Percentiles rank a stretch among this genome's conserved stretches.
phyloP scores from a whole-genome alignment of 2,888 invertebrate genomes.

The Linyphia triangularis region DNA sequence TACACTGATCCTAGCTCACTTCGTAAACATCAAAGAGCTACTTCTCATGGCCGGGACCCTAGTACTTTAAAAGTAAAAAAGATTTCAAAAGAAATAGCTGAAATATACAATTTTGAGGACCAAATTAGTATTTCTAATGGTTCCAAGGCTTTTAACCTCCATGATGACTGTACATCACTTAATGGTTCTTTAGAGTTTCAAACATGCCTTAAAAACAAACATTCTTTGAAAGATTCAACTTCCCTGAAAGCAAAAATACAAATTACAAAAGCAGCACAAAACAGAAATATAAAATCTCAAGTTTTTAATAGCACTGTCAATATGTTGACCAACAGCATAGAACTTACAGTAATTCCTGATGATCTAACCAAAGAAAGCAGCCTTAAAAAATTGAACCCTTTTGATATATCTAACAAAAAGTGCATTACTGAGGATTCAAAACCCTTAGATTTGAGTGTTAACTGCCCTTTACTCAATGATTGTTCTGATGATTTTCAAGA shows the following conservation, averaged over 20 bases:
- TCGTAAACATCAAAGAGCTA: slow-evolving; percentile 85
- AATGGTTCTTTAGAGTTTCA: slow-evolving; percentile 49
- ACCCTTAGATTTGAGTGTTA: slow-evolving; percentile 72
- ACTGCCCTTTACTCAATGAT: slow-evolving; percentile 55
- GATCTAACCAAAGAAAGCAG: slow-evolving; percentile 64
- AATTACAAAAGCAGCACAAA: slow-evolving; percentile 35
- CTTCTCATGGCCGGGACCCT: slow-evolving; percentile 65
- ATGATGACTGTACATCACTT: slow-evolving; percentile 43
- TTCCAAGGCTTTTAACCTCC: slow-evolving; percentile 50
- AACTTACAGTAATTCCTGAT: slow-evolving; percentile 35
- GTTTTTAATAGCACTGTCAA: slow-evolving; percentile 54
- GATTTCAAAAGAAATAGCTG: slow-evolving; percentile 35
- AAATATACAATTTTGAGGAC: slow-evolving; percentile 32
- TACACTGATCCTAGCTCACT: slow-evolving; percentile 97
- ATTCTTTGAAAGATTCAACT: slow-evolving; percentile 39
- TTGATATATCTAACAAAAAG: slow-evolving; percentile 11
- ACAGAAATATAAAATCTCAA: slow-evolving; percentile 60
- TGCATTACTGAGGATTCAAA: slow-evolving; percentile 51
- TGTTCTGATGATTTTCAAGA: slow-evolving; percentile 46
- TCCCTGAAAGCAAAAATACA: slow-evolving; percentile 39
- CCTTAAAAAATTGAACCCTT: neutral
- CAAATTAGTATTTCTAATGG: slow-evolving; percentile 14
- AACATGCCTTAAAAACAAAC: slow-evolving; percentile 14
- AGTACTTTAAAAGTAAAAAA: slow-evolving; percentile 60
- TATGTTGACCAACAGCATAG: slow-evolving; percentile 20